These are phyloP conservation scores for Peromyscus eremicus DNA, from an alignment of 2,797 vertebrate species.

Conservation along the genomic window DNA sequence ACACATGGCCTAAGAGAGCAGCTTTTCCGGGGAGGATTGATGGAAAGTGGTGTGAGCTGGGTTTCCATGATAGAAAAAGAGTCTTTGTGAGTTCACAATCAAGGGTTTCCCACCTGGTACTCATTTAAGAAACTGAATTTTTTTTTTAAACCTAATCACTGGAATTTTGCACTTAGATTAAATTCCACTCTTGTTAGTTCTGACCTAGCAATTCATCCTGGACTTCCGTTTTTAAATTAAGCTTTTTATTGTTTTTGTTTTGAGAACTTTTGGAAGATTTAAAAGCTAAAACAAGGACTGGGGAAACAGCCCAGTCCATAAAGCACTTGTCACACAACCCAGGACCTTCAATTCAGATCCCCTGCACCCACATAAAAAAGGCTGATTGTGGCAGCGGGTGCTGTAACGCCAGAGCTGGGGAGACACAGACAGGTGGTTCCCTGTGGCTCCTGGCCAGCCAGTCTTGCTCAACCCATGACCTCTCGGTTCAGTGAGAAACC, in stretches of 20 bases:
- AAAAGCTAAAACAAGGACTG: neutral
- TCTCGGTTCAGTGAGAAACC: neutral
- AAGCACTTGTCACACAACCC: neutral
- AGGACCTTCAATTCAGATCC: neutral
- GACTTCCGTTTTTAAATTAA: slow-evolving; percentile 73
- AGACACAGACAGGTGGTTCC: neutral
- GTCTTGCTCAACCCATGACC: neutral
- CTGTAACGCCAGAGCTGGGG: neutral
- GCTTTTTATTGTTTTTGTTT: slow-evolving; percentile 52
- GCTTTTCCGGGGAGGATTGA: neutral
- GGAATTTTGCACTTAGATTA: slow-evolving; percentile 76
- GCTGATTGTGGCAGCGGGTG: neutral
- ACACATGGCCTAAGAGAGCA: slow-evolving; percentile 64
- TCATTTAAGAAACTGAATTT: slow-evolving; percentile 77
- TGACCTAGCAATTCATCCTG: slow-evolving; percentile 68
- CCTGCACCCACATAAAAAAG: neutral
- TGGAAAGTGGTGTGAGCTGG: slow-evolving; percentile 13
- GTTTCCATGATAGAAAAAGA: slow-evolving; percentile 63
- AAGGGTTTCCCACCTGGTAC: slow-evolving; percentile 73
- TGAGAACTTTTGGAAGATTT: neutral
- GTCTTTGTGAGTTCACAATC: slow-evolving; percentile 51
- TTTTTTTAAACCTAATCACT: slow-evolving; percentile 62
- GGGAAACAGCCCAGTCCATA: neutral
- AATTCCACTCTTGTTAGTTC: slow-evolving; percentile 78
- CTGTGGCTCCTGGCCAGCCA: neutral